Base-by-base conservation (phyloP, 53 echinoderm and acorn worm species). In the Echinarachnius parma region DNA sequence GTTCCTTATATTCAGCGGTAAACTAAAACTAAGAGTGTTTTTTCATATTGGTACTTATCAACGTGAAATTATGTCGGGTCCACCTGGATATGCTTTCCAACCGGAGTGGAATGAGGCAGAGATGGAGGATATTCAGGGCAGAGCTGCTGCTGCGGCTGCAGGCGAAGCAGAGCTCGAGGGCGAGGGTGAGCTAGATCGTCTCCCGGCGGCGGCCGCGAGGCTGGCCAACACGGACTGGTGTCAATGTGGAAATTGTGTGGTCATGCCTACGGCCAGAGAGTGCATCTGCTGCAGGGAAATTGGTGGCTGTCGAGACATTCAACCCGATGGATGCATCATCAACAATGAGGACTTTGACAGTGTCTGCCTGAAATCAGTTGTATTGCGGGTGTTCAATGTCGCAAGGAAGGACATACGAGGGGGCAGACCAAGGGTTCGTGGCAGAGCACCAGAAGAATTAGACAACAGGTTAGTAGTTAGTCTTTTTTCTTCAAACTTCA, bases 241-340 rank as follows among this genome's bases (percentile, higher is more conserved):
- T 15, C 34, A 8, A 8, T 48, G 78, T 18, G 53, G 44, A 23
- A 63, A 65, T 21, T 77, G 63, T 30, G 11, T 2, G 8, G 36
- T 59, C 1, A 81, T 81, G 81, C 81, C 81, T 3, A 34, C 53
- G 2, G 81, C 59, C 31, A 50, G 27, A 25, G 81, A 81, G n/a
- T 81, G 81, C 22, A 32, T 72, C 4, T 81, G 81, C 25, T 81
- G 74, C 39, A 28, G 36, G 0, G 81, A 81, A 60, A 55, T 81
- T 2, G 20, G 1, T 1, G 48, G 34, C 4, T 60, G 60, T 9
- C 8, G 33, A 4, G 60, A 60, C 13, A 20, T 60, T 3, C 34
- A 60, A 3, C 34, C 11, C 16, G 34, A 60, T 31, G 60, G 34
- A 11, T 60, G 60, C 34, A 27, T 60, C 3, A 60, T 14, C 4